A percentile compares a stretch with the other conserved stretches of the same genome.
Evolutionary conservation across 2,888 invertebrate species (phyloP).

Genomic region (Ennomos quercinarius): DNA sequence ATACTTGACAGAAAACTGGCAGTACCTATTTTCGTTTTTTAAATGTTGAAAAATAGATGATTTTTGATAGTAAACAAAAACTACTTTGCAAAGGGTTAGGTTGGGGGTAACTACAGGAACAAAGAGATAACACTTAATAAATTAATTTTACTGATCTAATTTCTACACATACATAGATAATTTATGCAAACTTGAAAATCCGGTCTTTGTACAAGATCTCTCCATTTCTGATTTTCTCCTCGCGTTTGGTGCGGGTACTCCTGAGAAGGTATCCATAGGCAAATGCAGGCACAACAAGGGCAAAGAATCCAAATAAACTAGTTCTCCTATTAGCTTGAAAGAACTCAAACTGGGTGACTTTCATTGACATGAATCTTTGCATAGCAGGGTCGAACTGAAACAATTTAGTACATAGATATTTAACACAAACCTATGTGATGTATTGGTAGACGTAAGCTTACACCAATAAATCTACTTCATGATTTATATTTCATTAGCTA

Average conservation of each 20-base stretch:
- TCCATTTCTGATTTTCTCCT: slow-evolving; percentile 87
- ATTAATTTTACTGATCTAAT: slow-evolving; percentile 25
- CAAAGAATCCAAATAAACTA: slow-evolving; percentile 77
- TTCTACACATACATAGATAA: slow-evolving; percentile 14
- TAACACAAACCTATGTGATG: too few relatives aligned
- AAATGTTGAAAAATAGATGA: too few relatives aligned
- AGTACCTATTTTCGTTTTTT: too few relatives aligned
- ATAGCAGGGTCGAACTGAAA: slow-evolving; percentile 93
- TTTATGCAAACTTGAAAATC: slow-evolving; percentile 87
- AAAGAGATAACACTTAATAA: slow-evolving; percentile 13
- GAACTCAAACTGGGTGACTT: slow-evolving; percentile 86
- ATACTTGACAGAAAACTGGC: too few relatives aligned
- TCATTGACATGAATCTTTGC: slow-evolving; percentile 90
- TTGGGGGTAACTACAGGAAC: slow-evolving; percentile 2
- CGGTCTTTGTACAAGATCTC: slow-evolving; percentile 91
- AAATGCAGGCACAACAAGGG: slow-evolving; percentile 85
- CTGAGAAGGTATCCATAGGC: slow-evolving; percentile 82
- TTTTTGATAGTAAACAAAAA: neutral
- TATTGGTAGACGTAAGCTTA: too few relatives aligned
- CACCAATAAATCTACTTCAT: too few relatives aligned
- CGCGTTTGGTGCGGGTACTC: slow-evolving; percentile 79
- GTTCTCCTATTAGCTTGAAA: slow-evolving; percentile 88
- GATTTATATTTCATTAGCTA: too few relatives aligned
- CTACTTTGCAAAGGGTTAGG: slow-evolving; percentile 5
- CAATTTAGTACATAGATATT: slow-evolving; percentile 14